phyloP scores from a whole-genome alignment of 1,140 invertebrate genomes.

The Zophobas morio region DNA sequence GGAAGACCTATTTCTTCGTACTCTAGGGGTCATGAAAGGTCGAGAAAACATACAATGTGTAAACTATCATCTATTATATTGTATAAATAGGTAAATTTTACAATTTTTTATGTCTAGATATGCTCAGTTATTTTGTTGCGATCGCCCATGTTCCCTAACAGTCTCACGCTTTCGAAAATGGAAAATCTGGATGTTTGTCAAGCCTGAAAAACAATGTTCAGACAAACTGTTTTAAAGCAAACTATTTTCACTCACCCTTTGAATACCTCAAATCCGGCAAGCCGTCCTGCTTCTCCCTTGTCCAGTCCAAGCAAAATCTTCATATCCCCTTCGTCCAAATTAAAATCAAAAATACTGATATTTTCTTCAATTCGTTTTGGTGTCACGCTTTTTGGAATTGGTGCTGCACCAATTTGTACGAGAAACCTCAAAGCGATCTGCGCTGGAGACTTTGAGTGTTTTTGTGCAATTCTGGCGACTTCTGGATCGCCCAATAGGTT shows the following conservation, averaged over 20 bases:
- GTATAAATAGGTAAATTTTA: too few species aligned
- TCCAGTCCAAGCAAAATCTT: slow-evolving; percentile 61
- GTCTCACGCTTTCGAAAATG: too few species aligned
- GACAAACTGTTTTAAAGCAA: too few species aligned
- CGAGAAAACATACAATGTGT: too few species aligned
- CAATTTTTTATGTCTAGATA: too few species aligned
- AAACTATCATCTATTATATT: too few species aligned
- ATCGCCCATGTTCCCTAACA: too few species aligned
- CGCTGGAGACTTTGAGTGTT: slow-evolving; percentile 73
- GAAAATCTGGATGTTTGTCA: too few species aligned
- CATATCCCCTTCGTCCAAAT: slow-evolving; percentile 66
- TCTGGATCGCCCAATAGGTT: slow-evolving; percentile 43
- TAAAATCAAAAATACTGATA: slow-evolving; percentile 69
- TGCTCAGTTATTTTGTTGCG: too few species aligned
- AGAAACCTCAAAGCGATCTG: slow-evolving; percentile 75
- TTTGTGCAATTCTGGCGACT: slow-evolving; percentile 64
- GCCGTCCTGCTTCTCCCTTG: neutral
- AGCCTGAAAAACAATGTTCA: too few species aligned
- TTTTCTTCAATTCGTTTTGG: slow-evolving; percentile 73
- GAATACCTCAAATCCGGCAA: slow-evolving; percentile 39
- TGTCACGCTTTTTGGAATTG: slow-evolving; percentile 77
- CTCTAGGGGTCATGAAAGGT: too few species aligned
- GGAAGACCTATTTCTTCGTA: too few species aligned
- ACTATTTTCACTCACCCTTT: slow-evolving; percentile 4
- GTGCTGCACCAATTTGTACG: slow-evolving; percentile 72